These are phyloP conservation scores for Pollenia angustigena DNA, from an alignment of 2,888 invertebrate species.

Conservation along the genomic window DNA sequence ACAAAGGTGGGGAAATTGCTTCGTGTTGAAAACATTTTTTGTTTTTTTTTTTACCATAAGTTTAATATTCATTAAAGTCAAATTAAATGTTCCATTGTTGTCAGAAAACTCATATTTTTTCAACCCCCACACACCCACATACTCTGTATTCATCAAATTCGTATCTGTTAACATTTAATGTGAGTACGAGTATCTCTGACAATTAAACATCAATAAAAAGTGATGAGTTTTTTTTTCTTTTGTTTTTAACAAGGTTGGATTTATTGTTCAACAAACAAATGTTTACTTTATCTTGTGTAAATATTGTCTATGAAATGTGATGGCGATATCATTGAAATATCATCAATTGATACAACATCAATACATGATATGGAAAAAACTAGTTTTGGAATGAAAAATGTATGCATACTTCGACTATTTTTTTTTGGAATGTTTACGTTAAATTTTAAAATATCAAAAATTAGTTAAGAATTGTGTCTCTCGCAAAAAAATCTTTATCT, in stretches of 20 bases:
- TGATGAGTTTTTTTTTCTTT: slow-evolving; percentile 48
- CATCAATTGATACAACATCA: not conserved
- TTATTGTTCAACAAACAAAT: slow-evolving; percentile 66
- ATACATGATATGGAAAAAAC: not conserved
- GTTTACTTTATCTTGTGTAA: slow-evolving; percentile 64
- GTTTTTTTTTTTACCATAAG: slow-evolving; percentile 68
- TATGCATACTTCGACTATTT: too few relatives aligned
- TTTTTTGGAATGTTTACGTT: too few relatives aligned
- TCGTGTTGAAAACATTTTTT: slow-evolving; percentile 33
- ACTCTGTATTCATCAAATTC: not conserved
- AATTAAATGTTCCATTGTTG: slow-evolving; percentile 78
- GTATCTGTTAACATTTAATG: slow-evolving; percentile 2
- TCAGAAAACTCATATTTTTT: slow-evolving; percentile 17
- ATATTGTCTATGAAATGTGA: slow-evolving; percentile 65
- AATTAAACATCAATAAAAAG: slow-evolving; percentile 41
- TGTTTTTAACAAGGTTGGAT: slow-evolving; percentile 51
- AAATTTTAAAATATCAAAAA: too few relatives aligned
- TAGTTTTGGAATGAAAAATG: too few relatives aligned
- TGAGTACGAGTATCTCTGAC: not conserved
- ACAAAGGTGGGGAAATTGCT: slow-evolving; percentile 74
- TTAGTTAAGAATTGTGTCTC: too few relatives aligned
- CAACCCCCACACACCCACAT: not conserved
- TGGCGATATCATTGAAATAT: slow-evolving; percentile 7
- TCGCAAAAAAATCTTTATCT: too few relatives aligned
- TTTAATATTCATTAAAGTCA: slow-evolving; percentile 82